Percentiles rank a stretch among this genome's conserved stretches.
phyloP scores from a whole-genome alignment of 2,888 invertebrate species.

The Cosmia pyralina region DNA sequence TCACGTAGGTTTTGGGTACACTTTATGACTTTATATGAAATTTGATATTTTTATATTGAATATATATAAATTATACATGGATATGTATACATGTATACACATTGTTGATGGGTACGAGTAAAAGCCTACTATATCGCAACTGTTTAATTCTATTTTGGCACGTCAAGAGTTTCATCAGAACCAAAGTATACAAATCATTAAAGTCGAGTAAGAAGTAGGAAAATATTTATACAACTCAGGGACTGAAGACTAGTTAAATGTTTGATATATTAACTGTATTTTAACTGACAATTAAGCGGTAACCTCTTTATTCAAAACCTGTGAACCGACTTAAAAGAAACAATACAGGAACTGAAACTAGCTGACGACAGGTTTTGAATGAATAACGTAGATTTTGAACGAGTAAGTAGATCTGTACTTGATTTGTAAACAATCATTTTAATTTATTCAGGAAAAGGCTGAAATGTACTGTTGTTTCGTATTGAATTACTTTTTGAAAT shows the following conservation, averaged over 20 bases:
- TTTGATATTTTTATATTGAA: constrained; percentile 90
- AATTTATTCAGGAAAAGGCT: constrained; percentile 79
- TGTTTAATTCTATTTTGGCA: constrained; percentile 90
- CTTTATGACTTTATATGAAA: constrained; percentile 91
- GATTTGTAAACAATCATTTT: constrained; percentile 71
- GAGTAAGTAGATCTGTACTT: constrained; percentile 81
- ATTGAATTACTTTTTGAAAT: constrained; percentile 78
- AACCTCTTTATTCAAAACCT: constrained; percentile 89
- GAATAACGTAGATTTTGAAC: constrained; percentile 86
- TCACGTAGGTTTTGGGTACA: constrained; percentile 91
- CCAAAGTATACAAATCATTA: constrained; percentile 90
- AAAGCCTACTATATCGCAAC: constrained; percentile 90
- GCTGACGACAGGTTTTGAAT: constrained; percentile 88
- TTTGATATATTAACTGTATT: constrained; percentile 90
- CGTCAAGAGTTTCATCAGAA: constrained; percentile 90
- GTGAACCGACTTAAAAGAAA: constrained; percentile 83
- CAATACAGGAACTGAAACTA: constrained; percentile 87
- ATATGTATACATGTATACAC: constrained; percentile 90
- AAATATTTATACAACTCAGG: constrained; percentile 90
- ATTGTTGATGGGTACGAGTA: constrained; percentile 90
- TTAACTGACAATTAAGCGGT: constrained; percentile 87
- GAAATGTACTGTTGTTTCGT: constrained; percentile 78
- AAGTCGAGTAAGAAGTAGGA: constrained; percentile 90
- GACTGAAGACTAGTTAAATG: constrained; percentile 90
- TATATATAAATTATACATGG: constrained; percentile 90